Percentiles rank a stretch among this genome's conserved stretches.
These are phyloP conservation scores for Procambarus virginalis DNA, from an alignment of 1,140 invertebrate species.

Conservation along the genomic window DNA sequence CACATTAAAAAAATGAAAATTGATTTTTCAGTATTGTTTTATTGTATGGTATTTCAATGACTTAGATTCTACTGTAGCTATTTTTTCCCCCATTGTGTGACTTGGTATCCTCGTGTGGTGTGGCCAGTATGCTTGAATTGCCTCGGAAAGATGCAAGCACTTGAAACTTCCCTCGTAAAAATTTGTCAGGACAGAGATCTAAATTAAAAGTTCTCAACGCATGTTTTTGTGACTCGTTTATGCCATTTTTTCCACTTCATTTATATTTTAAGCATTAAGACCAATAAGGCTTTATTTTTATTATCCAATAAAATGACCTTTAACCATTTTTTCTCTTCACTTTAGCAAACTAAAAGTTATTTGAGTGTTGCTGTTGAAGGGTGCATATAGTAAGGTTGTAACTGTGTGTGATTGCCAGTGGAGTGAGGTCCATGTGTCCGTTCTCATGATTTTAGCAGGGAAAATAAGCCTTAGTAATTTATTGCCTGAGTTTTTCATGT, in stretches of 20 bases:
- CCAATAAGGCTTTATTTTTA: not conserved
- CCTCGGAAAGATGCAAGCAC: not conserved
- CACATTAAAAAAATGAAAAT: not conserved
- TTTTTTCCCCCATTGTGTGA: not conserved
- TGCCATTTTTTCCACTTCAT: not conserved
- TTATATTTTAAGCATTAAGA: not conserved
- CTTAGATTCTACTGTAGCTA: not conserved
- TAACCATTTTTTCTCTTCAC: not conserved
- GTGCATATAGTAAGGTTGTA: not conserved
- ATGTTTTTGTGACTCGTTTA: not conserved
- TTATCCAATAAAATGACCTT: not conserved
- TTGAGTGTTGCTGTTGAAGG: not conserved
- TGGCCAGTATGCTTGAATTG: not conserved
- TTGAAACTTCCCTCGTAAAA: not conserved
- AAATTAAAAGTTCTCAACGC: not conserved
- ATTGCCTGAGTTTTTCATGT: conserved; percentile 1
- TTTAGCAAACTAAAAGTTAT: not conserved
- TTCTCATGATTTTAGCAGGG: conserved; percentile 21
- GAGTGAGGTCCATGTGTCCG: not conserved
- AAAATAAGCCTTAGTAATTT: conserved; percentile 25
- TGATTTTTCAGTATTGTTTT: not conserved
- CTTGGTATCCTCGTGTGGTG: not conserved
- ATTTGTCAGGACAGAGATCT: not conserved
- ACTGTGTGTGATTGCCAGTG: not conserved
- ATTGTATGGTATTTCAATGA: too few species aligned